Conservation (phyloP, 1,140 invertebrate genomes). For the Planococcus citri region DNA sequence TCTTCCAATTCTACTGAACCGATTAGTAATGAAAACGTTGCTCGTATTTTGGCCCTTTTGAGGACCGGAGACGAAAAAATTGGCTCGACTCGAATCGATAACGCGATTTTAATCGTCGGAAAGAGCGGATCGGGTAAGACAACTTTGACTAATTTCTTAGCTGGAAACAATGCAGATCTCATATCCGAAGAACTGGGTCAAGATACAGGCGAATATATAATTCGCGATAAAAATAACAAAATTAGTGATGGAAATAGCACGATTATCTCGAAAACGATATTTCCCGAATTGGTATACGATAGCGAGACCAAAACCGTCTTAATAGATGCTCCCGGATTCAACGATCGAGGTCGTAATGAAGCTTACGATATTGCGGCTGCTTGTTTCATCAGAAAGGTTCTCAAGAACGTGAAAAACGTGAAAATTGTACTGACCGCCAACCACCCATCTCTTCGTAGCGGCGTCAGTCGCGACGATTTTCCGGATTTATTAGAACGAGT, state of each 20-base stretch:
- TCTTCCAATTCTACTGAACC: too few species aligned
- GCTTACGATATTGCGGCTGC: constrained; percentile 25
- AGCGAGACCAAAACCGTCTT: constrained; percentile 1
- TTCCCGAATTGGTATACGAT: constrained; percentile 21
- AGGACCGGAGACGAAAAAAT: neutral
- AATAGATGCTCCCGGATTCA: constrained; percentile 29
- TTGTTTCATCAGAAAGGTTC: constrained; percentile 27
- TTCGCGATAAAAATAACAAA: neutral
- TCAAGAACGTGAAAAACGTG: constrained; percentile 21
- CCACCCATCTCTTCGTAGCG: constrained; percentile 23
- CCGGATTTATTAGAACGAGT: constrained; percentile 20
- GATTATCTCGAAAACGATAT: neutral
- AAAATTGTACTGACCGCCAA: constrained; percentile 26
- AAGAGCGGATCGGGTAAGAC: constrained; percentile 28
- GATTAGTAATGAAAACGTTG: neutral
- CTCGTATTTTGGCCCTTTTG: neutral
- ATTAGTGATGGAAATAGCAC: too few species aligned
- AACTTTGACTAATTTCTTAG: constrained; percentile 26
- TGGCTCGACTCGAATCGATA: too few species aligned
- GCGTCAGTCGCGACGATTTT: constrained; percentile 25
- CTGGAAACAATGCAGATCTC: constrained; percentile 23
- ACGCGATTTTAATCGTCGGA: constrained; percentile 26
- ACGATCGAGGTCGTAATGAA: constrained; percentile 25
- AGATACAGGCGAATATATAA: constrained; percentile 19
- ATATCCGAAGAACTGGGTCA: neutral